Evolutionary conservation across 2,113 vertebrate species (phyloP).

Genomic region (Telmatochromis sp.): DNA sequence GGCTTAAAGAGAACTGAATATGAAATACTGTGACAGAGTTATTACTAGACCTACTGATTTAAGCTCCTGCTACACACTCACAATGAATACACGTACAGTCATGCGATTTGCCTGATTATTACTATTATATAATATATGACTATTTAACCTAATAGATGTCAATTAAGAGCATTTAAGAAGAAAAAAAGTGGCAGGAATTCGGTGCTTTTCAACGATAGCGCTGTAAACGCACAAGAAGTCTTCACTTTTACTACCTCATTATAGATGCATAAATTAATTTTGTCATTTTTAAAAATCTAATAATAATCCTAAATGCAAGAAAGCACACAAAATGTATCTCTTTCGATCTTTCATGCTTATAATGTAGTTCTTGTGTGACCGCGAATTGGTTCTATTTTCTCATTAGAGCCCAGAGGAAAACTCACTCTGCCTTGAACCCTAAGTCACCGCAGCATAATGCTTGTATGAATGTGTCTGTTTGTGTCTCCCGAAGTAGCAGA

Average conservation of each 20-base stretch:
- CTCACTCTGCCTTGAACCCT: constrained; percentile 10
- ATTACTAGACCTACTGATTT: neutral
- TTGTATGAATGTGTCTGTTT: constrained; percentile 35
- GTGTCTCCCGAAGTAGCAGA: constrained; percentile 12
- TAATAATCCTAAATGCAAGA: neutral
- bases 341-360: neutral
- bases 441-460: constrained; percentile 8
- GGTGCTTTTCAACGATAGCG: neutral
- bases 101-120: neutral
- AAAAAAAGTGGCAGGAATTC: neutral
- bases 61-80: neutral
- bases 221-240: neutral
- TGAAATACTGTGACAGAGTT: neutral
- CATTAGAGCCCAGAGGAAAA: constrained; percentile 9
- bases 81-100: neutral
- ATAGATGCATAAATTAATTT: neutral
- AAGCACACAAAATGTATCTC: neutral
- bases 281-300: neutral
- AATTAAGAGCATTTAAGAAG: neutral
- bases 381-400: neutral
- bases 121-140: neutral
- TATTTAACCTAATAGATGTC: neutral
- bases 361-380: neutral
- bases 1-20: neutral
- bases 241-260: neutral